Conservation (phyloP, 2,113 vertebrate species). For the Accipiter cooperii region DNA sequence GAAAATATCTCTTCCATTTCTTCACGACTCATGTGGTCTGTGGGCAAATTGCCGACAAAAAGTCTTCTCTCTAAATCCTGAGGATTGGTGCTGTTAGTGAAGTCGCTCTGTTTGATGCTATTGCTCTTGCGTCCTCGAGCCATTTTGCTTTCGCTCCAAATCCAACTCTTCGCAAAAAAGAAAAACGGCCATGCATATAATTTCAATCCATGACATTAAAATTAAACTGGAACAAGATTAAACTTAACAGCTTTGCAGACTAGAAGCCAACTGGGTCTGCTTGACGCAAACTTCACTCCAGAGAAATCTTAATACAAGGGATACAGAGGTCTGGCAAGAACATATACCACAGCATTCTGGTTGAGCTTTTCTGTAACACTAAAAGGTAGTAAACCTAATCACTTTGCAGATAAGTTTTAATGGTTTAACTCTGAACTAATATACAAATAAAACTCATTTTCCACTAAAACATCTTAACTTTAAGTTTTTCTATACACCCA, state of each 20-base stretch:
- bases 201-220: conserved; percentile 47
- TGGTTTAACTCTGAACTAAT: not conserved
- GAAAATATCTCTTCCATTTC: conserved; percentile 85
- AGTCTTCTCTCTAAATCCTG: conserved; percentile 86
- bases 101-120: conserved; percentile 69
- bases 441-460: not conserved
- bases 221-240: conserved; percentile 47
- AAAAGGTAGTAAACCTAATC: not conserved
- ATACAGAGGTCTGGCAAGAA: not conserved
- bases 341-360: not conserved
- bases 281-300: conserved; percentile 18
- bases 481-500: not conserved
- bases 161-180: conserved; percentile 63
- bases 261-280: not conserved
- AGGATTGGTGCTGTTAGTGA: conserved; percentile 80
- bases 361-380: not conserved
- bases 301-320: not conserved
- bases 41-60: conserved; percentile 90
- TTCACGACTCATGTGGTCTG: conserved; percentile 83
- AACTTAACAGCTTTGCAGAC: conserved; percentile 33
- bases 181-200: conserved; percentile 58
- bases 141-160: conserved; percentile 73
- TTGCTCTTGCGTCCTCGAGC: conserved; percentile 82
- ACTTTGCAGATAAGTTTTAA: not conserved
- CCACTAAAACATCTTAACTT: not conserved